phyloP scores from a whole-genome alignment of 2,797 vertebrate genomes.

The Gobionotothen gibberifrons region DNA sequence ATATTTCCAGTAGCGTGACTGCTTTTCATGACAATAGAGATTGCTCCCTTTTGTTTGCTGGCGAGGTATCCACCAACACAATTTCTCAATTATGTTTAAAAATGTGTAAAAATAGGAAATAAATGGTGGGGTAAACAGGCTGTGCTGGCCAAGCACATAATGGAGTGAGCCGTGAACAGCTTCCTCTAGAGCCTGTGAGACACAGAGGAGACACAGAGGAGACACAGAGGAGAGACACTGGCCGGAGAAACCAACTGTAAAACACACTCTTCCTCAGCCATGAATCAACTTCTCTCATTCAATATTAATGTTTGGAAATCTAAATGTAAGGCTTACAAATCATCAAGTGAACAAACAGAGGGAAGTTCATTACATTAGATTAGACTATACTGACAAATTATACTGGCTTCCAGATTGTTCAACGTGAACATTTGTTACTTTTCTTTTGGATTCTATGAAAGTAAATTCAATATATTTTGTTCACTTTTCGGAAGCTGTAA shows the following conservation, averaged over 20 bases:
- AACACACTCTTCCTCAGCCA: constrained; percentile 13
- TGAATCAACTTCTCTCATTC: background rate
- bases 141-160: constrained; percentile 56
- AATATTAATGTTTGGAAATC: constrained; percentile 24
- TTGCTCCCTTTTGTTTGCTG: constrained; percentile 47
- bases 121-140: constrained; percentile 52
- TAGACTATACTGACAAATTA: no score
- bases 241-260: constrained; percentile 20
- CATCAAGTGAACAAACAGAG: background rate
- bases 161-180: constrained; percentile 36
- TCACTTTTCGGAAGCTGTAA: no score
- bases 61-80: constrained; percentile 34
- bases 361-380: background rate
- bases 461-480: no score
- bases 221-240: constrained; percentile 8
- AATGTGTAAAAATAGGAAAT: constrained; percentile 58
- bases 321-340: constrained; percentile 7
- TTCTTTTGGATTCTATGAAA: no score
- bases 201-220: constrained; percentile 1
- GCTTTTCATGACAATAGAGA: constrained; percentile 59
- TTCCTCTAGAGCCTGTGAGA: constrained; percentile 28
- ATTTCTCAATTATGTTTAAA: constrained; percentile 59
- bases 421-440: no score
- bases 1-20: constrained; percentile 37
- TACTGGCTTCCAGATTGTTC: no score